Evolutionary conservation across 2,797 vertebrate species (phyloP), one percentile per base, ranked within the genome.

Genomic region (Melanotaenia parkinsoni): DNA sequence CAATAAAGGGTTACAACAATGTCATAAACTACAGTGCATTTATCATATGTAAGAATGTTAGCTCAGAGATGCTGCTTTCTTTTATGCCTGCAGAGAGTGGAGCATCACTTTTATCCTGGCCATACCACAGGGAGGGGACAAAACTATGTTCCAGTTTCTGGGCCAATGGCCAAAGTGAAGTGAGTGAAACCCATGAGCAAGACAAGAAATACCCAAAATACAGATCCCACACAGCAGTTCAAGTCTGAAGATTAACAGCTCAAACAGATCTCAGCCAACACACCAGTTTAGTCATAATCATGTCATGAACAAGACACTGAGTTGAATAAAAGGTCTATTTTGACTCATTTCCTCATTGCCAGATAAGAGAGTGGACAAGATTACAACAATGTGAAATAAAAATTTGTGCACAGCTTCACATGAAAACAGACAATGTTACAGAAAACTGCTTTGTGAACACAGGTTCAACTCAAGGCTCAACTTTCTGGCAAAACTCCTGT

Each of bases 181-280:
- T 63, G 74, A 86, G 63, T 35, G 53, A 53, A 58, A 72, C 56
- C 35, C 18, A 18, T 43, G 57, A 70, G 56, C 24, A 13, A 63
- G 53, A 81, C 14, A 53, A 65, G 51, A 63, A 79, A 84, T n/a
- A 30, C 72, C 75, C 61, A 71, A 80, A 81, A 79, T 71, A 69
- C 75, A 78, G 57, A 80, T 72, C 58, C 69, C 50, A 60, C 76
- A 80, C 32, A 73, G 54, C 30, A 63, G 59, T 53, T 62, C 35
- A 65, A 77, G 58, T 65, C 35, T 57, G n/a, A 73, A 63, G 50
- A 75, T 47, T 53, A 70, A 63, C 60, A 63, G 66, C 66, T 58
- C 59, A 72, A 79, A 81, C 13, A 51, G 20, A 64, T 37, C 28
- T 63, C 33, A 20, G 37, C 51, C 40, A 53, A 67, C 26, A 53